These are phyloP conservation scores for Desmophyllum pertusum DNA, from an alignment of 92 coral and sea anemone species.

Conservation along the genomic window DNA sequence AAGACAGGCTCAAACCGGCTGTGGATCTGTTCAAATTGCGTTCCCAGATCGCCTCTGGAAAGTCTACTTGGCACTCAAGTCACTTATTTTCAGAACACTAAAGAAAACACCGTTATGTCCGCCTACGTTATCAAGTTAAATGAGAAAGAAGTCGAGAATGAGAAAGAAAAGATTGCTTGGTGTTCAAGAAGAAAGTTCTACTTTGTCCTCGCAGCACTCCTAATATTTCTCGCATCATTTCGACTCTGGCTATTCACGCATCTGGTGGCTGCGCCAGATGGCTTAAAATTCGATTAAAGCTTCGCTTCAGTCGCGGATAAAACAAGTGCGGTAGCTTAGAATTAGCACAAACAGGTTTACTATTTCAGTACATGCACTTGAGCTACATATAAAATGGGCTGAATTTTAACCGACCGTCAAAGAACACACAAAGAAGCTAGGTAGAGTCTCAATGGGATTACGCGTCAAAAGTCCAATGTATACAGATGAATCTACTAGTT, in stretches of 20 bases:
- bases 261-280: slow-evolving; percentile 10
- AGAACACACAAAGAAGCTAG: too few species aligned
- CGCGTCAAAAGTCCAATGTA: not conserved
- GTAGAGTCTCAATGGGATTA: not conserved
- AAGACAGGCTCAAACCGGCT: not conserved
- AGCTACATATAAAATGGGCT: too few species aligned
- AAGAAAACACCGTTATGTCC: slow-evolving; percentile 1
- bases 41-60: not conserved
- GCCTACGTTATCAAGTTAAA: slow-evolving; percentile 22
- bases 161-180: not conserved
- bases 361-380: too few species aligned
- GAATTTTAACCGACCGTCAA: too few species aligned
- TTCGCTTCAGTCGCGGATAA: not conserved
- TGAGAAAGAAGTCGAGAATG: not conserved
- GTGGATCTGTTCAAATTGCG: not conserved
- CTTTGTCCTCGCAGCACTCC: not conserved
- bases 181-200: not conserved
- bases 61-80: not conserved
- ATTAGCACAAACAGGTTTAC: too few species aligned
- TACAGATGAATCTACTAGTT: not conserved
- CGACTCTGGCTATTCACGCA: slow-evolving; percentile 31
- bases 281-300: not conserved
- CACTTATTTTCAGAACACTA: not conserved
- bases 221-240: slow-evolving; percentile 20
- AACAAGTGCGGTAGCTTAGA: not conserved